phyloP scores from a whole-genome alignment of 2,113 vertebrate species.

The Coturnix japonica region DNA sequence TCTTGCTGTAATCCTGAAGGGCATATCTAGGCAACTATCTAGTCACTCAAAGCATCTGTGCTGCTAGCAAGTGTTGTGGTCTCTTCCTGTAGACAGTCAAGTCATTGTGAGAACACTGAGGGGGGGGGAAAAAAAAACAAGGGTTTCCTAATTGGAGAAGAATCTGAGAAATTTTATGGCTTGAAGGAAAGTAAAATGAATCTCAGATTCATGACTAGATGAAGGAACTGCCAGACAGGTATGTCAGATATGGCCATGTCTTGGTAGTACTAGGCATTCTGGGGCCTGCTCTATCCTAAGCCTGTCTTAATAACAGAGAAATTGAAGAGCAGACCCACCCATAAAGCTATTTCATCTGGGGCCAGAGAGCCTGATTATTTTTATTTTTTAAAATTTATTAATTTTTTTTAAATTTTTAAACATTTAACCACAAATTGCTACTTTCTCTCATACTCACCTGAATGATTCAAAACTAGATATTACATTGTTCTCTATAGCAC shows the following conservation, averaged over 20 bases:
- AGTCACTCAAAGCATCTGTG: neutral
- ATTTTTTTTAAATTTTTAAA: neutral
- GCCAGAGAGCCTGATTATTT: neutral
- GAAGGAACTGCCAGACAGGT: conserved; percentile 14
- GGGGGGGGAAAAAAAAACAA: neutral
- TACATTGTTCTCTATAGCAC: neutral
- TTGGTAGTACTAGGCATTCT: neutral
- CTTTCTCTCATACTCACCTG: neutral
- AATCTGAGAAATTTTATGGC: conserved; percentile 49
- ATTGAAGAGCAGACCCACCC: neutral
- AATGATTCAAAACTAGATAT: neutral
- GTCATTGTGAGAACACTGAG: neutral
- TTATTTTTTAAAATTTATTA: neutral
- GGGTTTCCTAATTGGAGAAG: neutral
- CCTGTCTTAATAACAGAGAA: neutral
- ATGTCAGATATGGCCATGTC: neutral
- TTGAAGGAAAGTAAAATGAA: conserved; percentile 25
- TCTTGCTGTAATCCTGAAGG: neutral
- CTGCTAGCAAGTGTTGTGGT: neutral
- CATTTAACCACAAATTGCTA: conserved; percentile 11
- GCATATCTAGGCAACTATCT: neutral
- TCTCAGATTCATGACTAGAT: conserved; percentile 20
- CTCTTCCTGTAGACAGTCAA: neutral
- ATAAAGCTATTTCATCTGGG: neutral
- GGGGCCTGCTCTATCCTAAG: neutral